Percentiles rank a stretch among this genome's conserved stretches.
These are phyloP conservation scores for Leptopterna dolabrata DNA, from an alignment of 2,888 invertebrate genomes.

Conservation along the genomic window DNA sequence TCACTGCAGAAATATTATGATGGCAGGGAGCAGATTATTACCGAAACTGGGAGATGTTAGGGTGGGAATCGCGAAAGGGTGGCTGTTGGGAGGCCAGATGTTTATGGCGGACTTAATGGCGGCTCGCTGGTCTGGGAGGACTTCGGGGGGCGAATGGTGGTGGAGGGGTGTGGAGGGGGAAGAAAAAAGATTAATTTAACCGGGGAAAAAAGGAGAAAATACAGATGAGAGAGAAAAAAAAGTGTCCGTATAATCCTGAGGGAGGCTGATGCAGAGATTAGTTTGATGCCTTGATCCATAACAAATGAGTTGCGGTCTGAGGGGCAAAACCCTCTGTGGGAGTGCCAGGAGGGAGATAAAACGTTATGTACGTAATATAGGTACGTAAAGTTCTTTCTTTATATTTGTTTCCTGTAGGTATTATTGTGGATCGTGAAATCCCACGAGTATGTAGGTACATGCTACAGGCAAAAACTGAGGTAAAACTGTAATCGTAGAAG, in stretches of 20 bases:
- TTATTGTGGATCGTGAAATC: too few species aligned
- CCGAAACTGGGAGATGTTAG: neutral
- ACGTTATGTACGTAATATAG: too few species aligned
- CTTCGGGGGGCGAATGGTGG: neutral
- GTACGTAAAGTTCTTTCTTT: too few species aligned
- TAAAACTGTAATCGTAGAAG: too few species aligned
- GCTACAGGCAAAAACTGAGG: too few species aligned
- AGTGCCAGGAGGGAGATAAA: neutral
- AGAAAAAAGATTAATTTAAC: conserved; percentile 37
- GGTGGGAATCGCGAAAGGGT: neutral
- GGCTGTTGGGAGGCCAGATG: conserved; percentile 6
- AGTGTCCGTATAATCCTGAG: neutral
- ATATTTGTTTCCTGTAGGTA: too few species aligned
- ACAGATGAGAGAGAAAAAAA: conserved; percentile 13
- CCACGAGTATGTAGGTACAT: too few species aligned
- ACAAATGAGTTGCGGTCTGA: conserved; percentile 13
- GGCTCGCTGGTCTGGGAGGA: neutral
- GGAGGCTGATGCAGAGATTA: conserved; percentile 38
- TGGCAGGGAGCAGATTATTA: conserved; percentile 43
- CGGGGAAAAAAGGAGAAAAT: conserved; percentile 16
- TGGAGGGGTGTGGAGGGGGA: too few species aligned
- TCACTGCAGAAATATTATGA: conserved; percentile 40
- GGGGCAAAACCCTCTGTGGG: neutral
- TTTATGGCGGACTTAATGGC: conserved; percentile 50
- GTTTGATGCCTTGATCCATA: conserved; percentile 50